These are phyloP conservation scores for Neostethus bicornis DNA, from an alignment of 2,797 vertebrate species.

Conservation along the genomic window DNA sequence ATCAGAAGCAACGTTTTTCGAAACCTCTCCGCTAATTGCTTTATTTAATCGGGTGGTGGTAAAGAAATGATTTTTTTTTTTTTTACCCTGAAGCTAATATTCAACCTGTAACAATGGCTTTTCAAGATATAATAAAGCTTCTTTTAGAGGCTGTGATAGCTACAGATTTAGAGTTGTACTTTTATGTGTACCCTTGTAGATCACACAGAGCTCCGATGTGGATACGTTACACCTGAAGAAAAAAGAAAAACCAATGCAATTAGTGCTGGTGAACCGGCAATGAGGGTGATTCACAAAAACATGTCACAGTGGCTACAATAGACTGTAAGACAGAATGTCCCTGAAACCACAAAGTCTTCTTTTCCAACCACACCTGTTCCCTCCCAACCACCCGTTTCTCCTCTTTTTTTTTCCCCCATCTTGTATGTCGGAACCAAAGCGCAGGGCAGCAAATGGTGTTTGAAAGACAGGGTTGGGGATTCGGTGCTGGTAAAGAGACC, in stretches of 20 bases:
- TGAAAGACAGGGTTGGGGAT: conserved; percentile 61
- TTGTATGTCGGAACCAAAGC: conserved; percentile 69
- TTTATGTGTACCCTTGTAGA: conserved; percentile 55
- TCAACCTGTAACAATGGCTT: conserved; percentile 65
- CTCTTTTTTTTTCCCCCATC: conserved; percentile 48
- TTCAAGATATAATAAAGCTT: conserved; percentile 59
- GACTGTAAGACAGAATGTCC: conserved; percentile 4
- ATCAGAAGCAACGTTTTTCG: conserved; percentile 68
- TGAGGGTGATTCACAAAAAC: conserved; percentile 15
- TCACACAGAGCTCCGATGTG: conserved; percentile 41
- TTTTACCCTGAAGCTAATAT: conserved; percentile 60
- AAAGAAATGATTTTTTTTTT: conserved; percentile 66
- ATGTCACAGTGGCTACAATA: conserved; percentile 3
- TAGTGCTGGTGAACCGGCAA: conserved; percentile 31
- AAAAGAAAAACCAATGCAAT: conserved; percentile 43
- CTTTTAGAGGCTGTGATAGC: conserved; percentile 42
- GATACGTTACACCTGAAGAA: conserved; percentile 55
- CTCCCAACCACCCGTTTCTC: conserved; percentile 35
- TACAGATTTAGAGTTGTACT: conserved; percentile 34
- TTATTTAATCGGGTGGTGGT: conserved; percentile 69
- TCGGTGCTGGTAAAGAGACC: conserved; percentile 21
- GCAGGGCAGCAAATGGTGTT: conserved; percentile 73
- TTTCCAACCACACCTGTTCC: conserved; percentile 75
- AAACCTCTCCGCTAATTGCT: conserved; percentile 71
- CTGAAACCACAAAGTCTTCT: conserved; percentile 12